phyloP scores from a whole-genome alignment of 2,888 invertebrate species.

The Synergus umbraculus region DNA sequence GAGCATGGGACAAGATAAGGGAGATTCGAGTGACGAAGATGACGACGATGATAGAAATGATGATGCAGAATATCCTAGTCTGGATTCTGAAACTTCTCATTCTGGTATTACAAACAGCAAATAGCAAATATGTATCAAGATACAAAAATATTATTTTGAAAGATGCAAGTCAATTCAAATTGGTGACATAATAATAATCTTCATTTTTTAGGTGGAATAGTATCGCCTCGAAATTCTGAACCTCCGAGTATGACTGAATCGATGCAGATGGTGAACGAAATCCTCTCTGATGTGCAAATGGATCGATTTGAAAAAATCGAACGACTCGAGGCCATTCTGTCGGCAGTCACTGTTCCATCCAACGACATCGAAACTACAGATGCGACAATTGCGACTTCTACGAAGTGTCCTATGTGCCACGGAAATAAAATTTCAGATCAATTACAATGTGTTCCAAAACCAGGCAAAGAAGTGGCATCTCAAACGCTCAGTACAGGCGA shows the following conservation, averaged over 20 bases:
- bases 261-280: constrained; percentile 93
- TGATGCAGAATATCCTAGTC: constrained; percentile 84
- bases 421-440: constrained; percentile 52
- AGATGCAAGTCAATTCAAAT: background rate
- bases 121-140: background rate
- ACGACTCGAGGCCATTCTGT: constrained; percentile 90
- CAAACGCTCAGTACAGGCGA: constrained; percentile 95
- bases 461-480: constrained; percentile 82
- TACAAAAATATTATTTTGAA: background rate
- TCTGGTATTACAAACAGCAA: constrained; percentile 71
- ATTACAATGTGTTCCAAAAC: constrained; percentile 67
- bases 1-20: constrained; percentile 86
- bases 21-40: constrained; percentile 85
- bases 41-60: constrained; percentile 83
- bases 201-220: constrained; percentile 77
- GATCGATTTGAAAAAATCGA: constrained; percentile 92
- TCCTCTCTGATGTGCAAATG: constrained; percentile 89
- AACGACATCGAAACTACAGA: constrained; percentile 80
- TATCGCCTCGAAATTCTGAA: constrained; percentile 87
- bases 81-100: constrained; percentile 86
- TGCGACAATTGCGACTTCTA: constrained; percentile 77
- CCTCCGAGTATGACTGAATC: constrained; percentile 92
- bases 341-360: constrained; percentile 86
- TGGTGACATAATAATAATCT: background rate
- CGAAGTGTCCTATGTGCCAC: constrained; percentile 76